Conservation (phyloP, 2,797 vertebrate genomes). For the Lacerta viridis region DNA sequence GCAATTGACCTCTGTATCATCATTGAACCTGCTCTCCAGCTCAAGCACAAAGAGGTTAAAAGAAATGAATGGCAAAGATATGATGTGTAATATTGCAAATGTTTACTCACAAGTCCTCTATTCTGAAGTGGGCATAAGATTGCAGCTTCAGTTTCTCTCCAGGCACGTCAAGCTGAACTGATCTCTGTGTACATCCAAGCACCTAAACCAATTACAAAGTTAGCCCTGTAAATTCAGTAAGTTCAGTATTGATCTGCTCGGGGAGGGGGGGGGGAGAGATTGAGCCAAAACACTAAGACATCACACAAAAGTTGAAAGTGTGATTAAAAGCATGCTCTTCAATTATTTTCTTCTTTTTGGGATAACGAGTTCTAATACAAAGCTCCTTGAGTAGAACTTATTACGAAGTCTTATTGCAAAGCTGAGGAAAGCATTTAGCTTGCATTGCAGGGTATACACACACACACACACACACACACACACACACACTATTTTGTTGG, state of each 20-base stretch:
- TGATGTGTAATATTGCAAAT: background rate
- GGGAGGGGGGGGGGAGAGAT: conserved; percentile 32
- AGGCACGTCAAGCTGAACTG: conserved; percentile 78
- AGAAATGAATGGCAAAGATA: background rate
- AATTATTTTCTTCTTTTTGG: conserved; percentile 21
- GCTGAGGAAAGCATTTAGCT: background rate
- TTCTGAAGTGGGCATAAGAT: background rate
- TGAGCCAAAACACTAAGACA: conserved; percentile 55
- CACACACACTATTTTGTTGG: no score
- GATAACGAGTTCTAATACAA: conserved; percentile 34
- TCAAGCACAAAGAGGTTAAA: conserved; percentile 59
- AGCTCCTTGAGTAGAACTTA: conserved; percentile 29
- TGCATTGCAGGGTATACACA: background rate
- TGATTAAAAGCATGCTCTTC: conserved; percentile 7
- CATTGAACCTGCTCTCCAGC: conserved; percentile 81
- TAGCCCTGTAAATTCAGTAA: conserved; percentile 80
- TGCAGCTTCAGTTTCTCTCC: conserved; percentile 69
- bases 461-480: no score
- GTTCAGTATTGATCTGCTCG: conserved; percentile 80
- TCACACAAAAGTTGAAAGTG: conserved; percentile 12
- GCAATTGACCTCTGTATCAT: conserved; percentile 26
- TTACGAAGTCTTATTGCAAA: conserved; percentile 8
- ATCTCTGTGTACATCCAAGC: conserved; percentile 76
- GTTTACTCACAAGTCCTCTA: background rate
- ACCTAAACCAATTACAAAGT: conserved; percentile 77